Percentiles rank a stretch among this genome's conserved stretches.
phyloP scores from a whole-genome alignment of 2,797 vertebrate genomes.

The Sebastolobus altivelis region DNA sequence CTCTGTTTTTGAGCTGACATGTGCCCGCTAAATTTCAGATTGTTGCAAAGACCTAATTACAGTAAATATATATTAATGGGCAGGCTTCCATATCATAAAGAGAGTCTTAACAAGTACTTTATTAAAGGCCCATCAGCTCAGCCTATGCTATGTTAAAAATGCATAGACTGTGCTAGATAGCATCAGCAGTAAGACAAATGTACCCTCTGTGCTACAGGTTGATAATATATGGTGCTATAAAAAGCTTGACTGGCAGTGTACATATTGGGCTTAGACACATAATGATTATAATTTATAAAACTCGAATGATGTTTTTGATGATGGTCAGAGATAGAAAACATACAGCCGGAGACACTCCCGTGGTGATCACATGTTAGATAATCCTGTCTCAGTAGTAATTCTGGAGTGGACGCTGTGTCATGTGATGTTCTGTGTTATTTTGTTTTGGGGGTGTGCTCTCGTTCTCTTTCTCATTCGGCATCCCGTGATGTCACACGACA shows the following conservation, averaged over 20 bases:
- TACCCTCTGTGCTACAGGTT: neutral
- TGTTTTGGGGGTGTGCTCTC: conserved; percentile 33
- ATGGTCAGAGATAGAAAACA: conserved; percentile 11
- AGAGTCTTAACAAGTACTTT: neutral
- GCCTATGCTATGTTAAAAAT: neutral
- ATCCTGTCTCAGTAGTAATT: conserved; percentile 52
- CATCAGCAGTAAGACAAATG: neutral
- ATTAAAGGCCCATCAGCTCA: neutral
- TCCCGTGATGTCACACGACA: conserved; percentile 8
- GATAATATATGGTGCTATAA: conserved; percentile 12
- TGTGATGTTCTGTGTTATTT: conserved; percentile 59
- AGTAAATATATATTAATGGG: neutral
- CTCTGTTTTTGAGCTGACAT: neutral
- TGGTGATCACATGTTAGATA: conserved; percentile 51
- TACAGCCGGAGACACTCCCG: conserved; percentile 42
- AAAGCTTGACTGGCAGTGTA: conserved; percentile 25
- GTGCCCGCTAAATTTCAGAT: neutral
- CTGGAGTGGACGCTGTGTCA: conserved; percentile 61
- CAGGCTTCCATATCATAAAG: neutral
- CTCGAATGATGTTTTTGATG: conserved; percentile 29
- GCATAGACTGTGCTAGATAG: neutral
- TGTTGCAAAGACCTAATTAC: neutral
- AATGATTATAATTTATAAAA: conserved; percentile 22
- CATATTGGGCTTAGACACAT: conserved; percentile 8
- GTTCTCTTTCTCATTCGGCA: neutral